Percentiles rank a stretch among this genome's conserved stretches.
Conservation (phyloP, 2,113 vertebrate species). For the Camelus bactrianus region DNA sequence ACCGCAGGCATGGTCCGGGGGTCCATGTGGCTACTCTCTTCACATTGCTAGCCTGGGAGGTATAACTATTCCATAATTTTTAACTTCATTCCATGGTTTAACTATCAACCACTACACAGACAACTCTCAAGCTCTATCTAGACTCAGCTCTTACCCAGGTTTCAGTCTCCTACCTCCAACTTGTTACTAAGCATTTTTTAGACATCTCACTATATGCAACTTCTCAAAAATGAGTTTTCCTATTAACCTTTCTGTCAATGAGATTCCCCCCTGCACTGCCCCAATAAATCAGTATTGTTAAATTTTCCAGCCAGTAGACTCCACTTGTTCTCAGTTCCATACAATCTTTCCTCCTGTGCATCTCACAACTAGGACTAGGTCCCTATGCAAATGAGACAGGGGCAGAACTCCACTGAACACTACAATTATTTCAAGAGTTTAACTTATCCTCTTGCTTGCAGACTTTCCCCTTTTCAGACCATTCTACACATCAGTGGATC, state of each 20-base stretch:
- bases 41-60: not conserved
- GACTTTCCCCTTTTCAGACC: conserved; percentile 4
- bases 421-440: conserved; percentile 50
- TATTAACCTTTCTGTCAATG: not conserved
- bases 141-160: not conserved
- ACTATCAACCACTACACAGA: conserved; percentile 20
- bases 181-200: conserved; percentile 14
- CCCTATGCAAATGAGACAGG: conserved; percentile 10
- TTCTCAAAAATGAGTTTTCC: not conserved
- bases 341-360: conserved; percentile 6
- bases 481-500: not conserved
- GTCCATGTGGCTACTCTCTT: conserved; percentile 24
- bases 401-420: not conserved
- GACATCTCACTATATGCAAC: not conserved
- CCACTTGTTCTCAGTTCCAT: not conserved
- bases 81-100: conserved; percentile 50
- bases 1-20: conserved; percentile 8
- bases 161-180: conserved; percentile 44
- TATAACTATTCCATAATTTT: conserved; percentile 9
- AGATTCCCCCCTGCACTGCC: not conserved
- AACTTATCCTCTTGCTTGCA: conserved; percentile 16
- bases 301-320: not conserved
- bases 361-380: not conserved
- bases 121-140: not conserved
- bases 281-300: not conserved